Conservation (phyloP, 2,797 vertebrate genomes). For the Alosa sapidissima region DNA sequence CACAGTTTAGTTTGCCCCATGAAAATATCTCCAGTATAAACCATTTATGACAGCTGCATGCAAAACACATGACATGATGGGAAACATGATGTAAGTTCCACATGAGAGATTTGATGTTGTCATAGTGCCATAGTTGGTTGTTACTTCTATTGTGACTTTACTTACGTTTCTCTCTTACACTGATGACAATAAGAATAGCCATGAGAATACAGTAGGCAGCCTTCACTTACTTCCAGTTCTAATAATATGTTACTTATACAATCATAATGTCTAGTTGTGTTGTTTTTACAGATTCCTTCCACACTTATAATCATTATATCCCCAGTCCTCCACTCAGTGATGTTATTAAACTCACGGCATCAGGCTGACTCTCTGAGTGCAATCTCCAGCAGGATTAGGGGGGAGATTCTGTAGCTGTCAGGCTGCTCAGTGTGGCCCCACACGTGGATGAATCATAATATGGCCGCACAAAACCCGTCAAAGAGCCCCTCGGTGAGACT, state of each 20-base stretch:
- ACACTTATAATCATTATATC: not conserved
- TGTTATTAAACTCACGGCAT: not conserved
- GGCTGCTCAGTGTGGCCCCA: not conserved
- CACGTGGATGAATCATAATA: slow-evolving; percentile 51
- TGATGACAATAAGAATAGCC: not conserved
- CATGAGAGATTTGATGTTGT: not conserved
- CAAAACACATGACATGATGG: not conserved
- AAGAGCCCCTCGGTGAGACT: slow-evolving; percentile 38
- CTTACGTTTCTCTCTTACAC: not conserved
- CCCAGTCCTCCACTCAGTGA: not conserved
- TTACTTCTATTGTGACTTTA: not conserved
- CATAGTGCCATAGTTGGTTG: not conserved
- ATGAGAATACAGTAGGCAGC: not conserved
- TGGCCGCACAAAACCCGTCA: slow-evolving; percentile 43
- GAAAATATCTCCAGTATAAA: not conserved
- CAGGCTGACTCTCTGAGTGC: not conserved
- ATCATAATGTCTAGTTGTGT: not conserved
- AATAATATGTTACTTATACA: not conserved
- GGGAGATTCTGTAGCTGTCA: not conserved
- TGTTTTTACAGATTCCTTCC: not conserved
- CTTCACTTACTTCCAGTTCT: not conserved
- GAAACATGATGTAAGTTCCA: not conserved
- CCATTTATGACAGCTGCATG: not conserved
- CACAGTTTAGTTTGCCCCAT: not conserved
- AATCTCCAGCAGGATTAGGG: not conserved